Evolutionary conservation across 2,888 invertebrate species (phyloP).

Genomic region (Hofmannophila pseudospretella): DNA sequence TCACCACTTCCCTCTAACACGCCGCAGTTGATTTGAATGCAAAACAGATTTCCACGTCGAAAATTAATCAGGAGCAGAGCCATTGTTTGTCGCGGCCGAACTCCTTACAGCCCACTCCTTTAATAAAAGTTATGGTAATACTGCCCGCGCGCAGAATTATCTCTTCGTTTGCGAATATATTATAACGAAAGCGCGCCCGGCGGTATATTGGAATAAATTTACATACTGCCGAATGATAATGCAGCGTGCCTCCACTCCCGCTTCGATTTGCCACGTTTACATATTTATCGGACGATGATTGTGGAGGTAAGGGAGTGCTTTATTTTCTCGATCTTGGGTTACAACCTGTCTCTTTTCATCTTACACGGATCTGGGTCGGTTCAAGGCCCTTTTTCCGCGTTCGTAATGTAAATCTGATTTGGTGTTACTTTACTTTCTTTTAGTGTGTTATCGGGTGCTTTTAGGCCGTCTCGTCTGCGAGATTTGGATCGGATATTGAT

Average conservation of each 20-base stretch:
- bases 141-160: constrained; percentile 70
- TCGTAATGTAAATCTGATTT: constrained; percentile 9
- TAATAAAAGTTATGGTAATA: constrained; percentile 77
- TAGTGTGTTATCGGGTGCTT: too few species aligned
- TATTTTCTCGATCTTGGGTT: constrained; percentile 21
- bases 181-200: constrained; percentile 65
- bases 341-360: not conserved
- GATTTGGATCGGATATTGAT: too few species aligned
- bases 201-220: constrained; percentile 77
- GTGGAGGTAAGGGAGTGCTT: constrained; percentile 32
- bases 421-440: constrained; percentile 3
- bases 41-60: constrained; percentile 66
- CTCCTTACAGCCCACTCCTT: constrained; percentile 60
- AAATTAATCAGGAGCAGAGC: constrained; percentile 64
- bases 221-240: constrained; percentile 69
- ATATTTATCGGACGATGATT: constrained; percentile 70
- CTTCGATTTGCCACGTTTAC: constrained; percentile 69
- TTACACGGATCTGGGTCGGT: not conserved
- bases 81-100: constrained; percentile 59
- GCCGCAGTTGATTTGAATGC: constrained; percentile 56
- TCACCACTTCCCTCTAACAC: constrained; percentile 16
- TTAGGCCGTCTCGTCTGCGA: too few species aligned
- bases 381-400: constrained; percentile 1
- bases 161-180: constrained; percentile 76
- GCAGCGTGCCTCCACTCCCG: constrained; percentile 41